Percentiles rank a stretch among this genome's conserved stretches.
phyloP scores from a whole-genome alignment of 64 coral and sea anemone genomes.

The Hydrozoanthus tunicans region DNA sequence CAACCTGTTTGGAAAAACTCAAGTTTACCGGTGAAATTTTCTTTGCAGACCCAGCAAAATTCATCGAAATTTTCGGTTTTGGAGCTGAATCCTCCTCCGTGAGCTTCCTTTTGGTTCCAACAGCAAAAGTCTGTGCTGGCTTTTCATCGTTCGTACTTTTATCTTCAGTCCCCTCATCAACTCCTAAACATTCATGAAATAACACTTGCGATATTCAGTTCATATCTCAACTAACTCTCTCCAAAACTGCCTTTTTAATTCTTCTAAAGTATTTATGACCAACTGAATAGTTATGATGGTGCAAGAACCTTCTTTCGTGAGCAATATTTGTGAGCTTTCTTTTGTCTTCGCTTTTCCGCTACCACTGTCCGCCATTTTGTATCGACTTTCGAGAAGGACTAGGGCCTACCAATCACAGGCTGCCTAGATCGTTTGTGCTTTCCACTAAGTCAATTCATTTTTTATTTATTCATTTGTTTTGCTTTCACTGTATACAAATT shows the following conservation, averaged over 20 bases:
- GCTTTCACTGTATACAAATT: too few species aligned
- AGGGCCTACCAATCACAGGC: neutral
- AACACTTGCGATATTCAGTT: slow-evolving; percentile 71
- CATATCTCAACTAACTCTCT: slow-evolving; percentile 23
- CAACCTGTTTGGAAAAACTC: slow-evolving; percentile 43
- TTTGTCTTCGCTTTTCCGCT: neutral
- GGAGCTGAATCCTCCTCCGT: neutral
- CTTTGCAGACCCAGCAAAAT: slow-evolving; percentile 46
- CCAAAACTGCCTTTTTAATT: slow-evolving; percentile 13
- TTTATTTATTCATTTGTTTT: too few species aligned
- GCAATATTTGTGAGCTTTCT: neutral
- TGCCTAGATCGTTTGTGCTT: too few species aligned
- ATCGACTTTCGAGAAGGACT: neutral
- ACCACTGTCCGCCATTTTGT: slow-evolving; percentile 25
- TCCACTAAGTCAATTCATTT: too few species aligned
- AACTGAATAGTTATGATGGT: slow-evolving; percentile 40
- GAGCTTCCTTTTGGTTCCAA: slow-evolving; percentile 55
- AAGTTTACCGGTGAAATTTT: slow-evolving; percentile 31
- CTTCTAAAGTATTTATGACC: slow-evolving; percentile 17
- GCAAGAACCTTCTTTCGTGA: slow-evolving; percentile 46
- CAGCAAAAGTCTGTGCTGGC: neutral
- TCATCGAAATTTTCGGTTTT: slow-evolving; percentile 70
- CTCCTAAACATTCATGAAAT: slow-evolving; percentile 53
- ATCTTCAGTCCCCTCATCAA: neutral
- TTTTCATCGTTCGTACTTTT: slow-evolving; percentile 1